Conservation (phyloP, 2,888 invertebrate genomes). For the Taenaris catops region DNA sequence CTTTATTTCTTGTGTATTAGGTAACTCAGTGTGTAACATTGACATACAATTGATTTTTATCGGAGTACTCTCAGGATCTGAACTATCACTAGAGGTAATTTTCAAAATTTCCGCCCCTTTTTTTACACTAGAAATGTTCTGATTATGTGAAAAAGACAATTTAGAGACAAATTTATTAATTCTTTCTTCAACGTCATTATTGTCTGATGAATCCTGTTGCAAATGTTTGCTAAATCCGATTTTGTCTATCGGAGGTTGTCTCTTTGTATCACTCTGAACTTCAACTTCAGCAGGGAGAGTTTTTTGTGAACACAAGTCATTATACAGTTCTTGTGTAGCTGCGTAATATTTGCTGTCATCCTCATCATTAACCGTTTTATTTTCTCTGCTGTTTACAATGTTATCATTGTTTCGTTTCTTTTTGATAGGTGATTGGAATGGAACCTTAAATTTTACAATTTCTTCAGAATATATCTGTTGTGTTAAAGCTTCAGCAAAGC, state of each 20-base stretch:
- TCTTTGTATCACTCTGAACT: conserved; percentile 1
- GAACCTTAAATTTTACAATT: conserved; percentile 47
- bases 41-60: conserved; percentile 42
- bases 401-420: conserved; percentile 36
- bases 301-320: conserved; percentile 56
- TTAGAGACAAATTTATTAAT: conserved; percentile 32
- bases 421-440: conserved; percentile 42
- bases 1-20: conserved; percentile 64
- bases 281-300: conserved; percentile 23
- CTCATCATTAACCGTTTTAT: conserved; percentile 13
- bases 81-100: conserved; percentile 42
- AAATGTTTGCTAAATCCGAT: neutral
- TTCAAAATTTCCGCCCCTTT: conserved; percentile 27
- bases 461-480: conserved; percentile 36
- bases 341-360: conserved; percentile 49
- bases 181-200: conserved; percentile 25
- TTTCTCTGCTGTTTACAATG: conserved; percentile 13
- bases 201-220: conserved; percentile 1
- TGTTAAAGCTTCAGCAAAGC: conserved; percentile 42
- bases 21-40: conserved; percentile 50
- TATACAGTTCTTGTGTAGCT: conserved; percentile 55
- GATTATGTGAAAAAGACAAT: conserved; percentile 34
- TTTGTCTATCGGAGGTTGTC: neutral
- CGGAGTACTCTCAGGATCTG: conserved; percentile 49
- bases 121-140: conserved; percentile 36